Percentiles rank a stretch among this genome's conserved stretches.
Conservation (phyloP, 2,113 vertebrate genomes). For the Excalfactoria chinensis region DNA sequence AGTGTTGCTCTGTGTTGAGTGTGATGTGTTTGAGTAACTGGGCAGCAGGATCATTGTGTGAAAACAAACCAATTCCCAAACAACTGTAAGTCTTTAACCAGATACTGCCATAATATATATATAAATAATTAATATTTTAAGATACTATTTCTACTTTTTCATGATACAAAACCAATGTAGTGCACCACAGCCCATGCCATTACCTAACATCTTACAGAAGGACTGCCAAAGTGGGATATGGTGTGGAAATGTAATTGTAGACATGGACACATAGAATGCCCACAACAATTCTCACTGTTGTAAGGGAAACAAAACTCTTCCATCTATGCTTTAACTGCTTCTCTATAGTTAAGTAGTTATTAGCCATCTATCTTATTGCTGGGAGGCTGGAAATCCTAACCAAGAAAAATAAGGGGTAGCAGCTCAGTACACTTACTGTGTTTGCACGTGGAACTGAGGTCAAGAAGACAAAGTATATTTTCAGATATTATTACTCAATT, state of each 20-base stretch:
- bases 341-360: not conserved
- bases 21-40: not conserved
- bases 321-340: not conserved
- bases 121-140: not conserved
- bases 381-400: not conserved
- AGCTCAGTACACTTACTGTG: not conserved
- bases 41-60: not conserved
- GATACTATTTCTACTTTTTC: not conserved
- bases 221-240: not conserved
- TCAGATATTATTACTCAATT: not conserved
- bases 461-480: slow-evolving; percentile 5
- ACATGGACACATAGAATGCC: not conserved
- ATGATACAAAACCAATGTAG: fast-evolving
- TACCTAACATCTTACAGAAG: not conserved
- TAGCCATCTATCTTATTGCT: not conserved
- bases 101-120: not conserved
- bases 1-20: not conserved
- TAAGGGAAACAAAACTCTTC: not conserved
- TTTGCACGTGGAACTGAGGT: not conserved
- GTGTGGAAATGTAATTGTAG: not conserved
- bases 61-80: slow-evolving; percentile 46
- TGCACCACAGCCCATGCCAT: fast-evolving
- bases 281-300: not conserved
- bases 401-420: not conserved
- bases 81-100: not conserved